phyloP scores from a whole-genome alignment of 2,888 invertebrate genomes.

The Scaptomyza cyrtandrae region DNA sequence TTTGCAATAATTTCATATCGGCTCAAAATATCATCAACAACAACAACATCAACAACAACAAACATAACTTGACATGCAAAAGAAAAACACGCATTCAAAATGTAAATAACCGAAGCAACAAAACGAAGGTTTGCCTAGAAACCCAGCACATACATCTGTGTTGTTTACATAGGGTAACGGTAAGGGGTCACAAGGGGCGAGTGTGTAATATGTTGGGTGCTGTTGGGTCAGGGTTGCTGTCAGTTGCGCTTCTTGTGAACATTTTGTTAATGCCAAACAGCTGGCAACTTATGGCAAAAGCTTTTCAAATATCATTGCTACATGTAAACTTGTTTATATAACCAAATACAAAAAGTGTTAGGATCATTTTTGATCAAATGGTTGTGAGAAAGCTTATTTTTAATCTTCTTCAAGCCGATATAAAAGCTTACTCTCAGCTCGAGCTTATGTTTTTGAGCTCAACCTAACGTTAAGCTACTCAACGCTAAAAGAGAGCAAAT shows the following conservation, averaged over 20 bases:
- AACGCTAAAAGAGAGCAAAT: background rate
- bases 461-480: background rate
- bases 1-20: slow-evolving; percentile 79
- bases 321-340: no score
- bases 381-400: no score
- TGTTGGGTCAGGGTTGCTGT: slow-evolving; percentile 37
- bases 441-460: background rate
- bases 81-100: slow-evolving; percentile 62
- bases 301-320: no score
- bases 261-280: slow-evolving; percentile 5
- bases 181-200: background rate
- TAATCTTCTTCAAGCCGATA: no score
- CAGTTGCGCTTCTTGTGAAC: slow-evolving; percentile 38
- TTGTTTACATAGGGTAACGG: background rate
- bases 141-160: background rate
- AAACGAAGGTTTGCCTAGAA: slow-evolving; percentile 17
- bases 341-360: no score
- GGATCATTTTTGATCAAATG: no score
- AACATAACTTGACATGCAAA: slow-evolving; percentile 46
- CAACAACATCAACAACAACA: slow-evolving; percentile 46
- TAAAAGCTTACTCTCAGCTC: background rate
- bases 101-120: slow-evolving; percentile 47
- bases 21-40: slow-evolving; percentile 55
- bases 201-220: background rate
- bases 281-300: slow-evolving; percentile 4